Percentiles rank a stretch among this genome's conserved stretches.
Conservation (phyloP, 1,140 invertebrate genomes). For the Bombus affinis region DNA sequence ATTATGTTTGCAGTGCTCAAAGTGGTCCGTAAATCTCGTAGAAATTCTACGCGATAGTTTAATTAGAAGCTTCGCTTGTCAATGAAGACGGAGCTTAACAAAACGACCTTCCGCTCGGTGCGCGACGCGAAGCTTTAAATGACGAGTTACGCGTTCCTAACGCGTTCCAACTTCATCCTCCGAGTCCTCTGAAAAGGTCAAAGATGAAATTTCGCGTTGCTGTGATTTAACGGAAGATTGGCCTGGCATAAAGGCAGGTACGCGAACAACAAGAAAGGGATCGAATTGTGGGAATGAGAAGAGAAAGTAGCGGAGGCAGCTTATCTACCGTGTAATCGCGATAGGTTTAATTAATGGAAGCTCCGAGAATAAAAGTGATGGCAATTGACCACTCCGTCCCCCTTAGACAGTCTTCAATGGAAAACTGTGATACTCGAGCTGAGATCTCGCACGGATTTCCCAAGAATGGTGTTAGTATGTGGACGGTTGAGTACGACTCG, state of each 20-base stretch:
- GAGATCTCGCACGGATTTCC: neutral
- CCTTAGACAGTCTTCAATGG: neutral
- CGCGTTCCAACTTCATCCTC: neutral
- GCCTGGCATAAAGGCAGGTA: neutral
- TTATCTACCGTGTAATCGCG: neutral
- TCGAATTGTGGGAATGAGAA: neutral
- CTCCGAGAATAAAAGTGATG: neutral
- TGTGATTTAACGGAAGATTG: neutral
- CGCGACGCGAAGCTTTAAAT: neutral
- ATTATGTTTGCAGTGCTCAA: too few species aligned
- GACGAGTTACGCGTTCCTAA: slow-evolving; percentile 26
- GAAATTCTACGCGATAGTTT: neutral
- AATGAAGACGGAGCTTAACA: too few species aligned
- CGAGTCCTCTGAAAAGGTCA: neutral
- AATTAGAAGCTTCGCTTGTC: neutral
- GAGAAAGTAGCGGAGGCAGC: neutral
- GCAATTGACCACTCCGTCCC: neutral
- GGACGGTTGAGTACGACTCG: neutral
- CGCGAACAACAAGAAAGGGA: neutral
- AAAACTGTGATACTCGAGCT: neutral
- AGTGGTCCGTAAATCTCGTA: neutral
- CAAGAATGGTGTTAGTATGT: too few species aligned
- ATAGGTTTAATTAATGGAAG: slow-evolving; percentile 31
- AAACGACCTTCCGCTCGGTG: neutral
- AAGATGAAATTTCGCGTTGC: neutral